Percentiles rank a stretch among this genome's conserved stretches.
Evolutionary conservation across 2,113 vertebrate species (phyloP).

Genomic region (Theristicus caerulescens): DNA sequence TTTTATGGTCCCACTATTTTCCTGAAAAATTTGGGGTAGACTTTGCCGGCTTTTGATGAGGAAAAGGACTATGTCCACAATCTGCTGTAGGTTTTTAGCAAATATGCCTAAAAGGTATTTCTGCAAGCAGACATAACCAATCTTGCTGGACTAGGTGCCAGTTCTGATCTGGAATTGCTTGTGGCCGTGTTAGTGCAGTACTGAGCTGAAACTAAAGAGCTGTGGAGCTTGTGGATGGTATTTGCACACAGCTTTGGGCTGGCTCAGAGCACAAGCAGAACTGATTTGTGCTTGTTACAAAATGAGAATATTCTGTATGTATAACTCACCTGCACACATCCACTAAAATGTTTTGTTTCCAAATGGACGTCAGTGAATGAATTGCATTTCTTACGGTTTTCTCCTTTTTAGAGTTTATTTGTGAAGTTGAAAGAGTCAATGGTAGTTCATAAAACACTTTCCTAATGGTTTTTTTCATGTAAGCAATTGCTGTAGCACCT

Average conservation of each 20-base stretch:
- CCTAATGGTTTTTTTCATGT: not conserved
- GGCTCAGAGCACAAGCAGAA: not conserved
- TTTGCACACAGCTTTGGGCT: not conserved
- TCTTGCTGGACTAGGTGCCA: not conserved
- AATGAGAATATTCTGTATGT: not conserved
- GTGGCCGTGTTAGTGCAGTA: fast-evolving
- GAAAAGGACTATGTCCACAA: not conserved
- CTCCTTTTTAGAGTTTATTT: not conserved
- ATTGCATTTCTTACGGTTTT: not conserved
- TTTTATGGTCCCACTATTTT: not conserved
- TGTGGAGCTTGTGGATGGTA: not conserved
- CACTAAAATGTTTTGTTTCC: not conserved
- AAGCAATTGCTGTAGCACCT: not conserved
- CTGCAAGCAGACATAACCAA: not conserved
- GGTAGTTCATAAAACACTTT: not conserved
- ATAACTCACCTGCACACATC: not conserved
- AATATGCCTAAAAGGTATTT: not conserved
- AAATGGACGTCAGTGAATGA: not conserved
- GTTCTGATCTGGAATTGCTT: not conserved
- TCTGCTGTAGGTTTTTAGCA: not conserved
- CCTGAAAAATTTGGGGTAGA: not conserved
- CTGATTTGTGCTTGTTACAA: not conserved
- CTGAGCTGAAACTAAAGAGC: not conserved
- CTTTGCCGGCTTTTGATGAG: not conserved
- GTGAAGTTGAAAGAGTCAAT: not conserved